Percentiles rank a stretch among this genome's conserved stretches.
These are phyloP conservation scores for Crambe crambe DNA, from an alignment of 37 sponge, comb jelly and placozoan genomes.

Conservation along the genomic window DNA sequence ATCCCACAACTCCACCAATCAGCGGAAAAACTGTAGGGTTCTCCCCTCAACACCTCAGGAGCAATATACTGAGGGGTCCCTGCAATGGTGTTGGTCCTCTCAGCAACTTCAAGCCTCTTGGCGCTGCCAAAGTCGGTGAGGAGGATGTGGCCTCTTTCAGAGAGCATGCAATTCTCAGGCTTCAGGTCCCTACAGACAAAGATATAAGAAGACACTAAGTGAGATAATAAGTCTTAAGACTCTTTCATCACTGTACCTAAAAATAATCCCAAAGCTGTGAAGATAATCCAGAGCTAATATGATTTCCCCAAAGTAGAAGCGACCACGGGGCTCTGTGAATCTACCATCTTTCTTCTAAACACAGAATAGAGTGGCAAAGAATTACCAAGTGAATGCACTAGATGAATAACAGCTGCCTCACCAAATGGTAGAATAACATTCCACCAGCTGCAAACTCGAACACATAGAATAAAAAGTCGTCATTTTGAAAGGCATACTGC, in stretches of 20 bases:
- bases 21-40: constrained; percentile 76
- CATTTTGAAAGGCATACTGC: constrained; percentile 67
- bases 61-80: constrained; percentile 91
- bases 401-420: constrained; percentile 29
- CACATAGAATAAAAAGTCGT: constrained; percentile 65
- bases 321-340: constrained; percentile 69
- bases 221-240: not conserved
- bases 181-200: constrained; percentile 71
- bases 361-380: not conserved
- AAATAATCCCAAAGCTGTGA: constrained; percentile 77
- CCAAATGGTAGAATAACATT: constrained; percentile 80
- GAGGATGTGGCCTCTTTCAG: constrained; percentile 63
- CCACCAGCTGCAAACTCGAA: constrained; percentile 84
- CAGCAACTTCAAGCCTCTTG: constrained; percentile 51
- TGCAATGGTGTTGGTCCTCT: constrained; percentile 70
- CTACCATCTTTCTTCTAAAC: constrained; percentile 52
- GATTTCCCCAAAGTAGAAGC: constrained; percentile 84
- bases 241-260: constrained; percentile 38
- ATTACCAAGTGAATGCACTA: not conserved
- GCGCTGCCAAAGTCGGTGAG: constrained; percentile 90
- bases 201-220: too few relatives aligned
- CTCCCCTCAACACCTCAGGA: constrained; percentile 83
- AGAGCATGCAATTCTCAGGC: constrained; percentile 82
- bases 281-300: constrained; percentile 82
- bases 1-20: constrained; percentile 92